Evolutionary conservation across 2,888 invertebrate genomes (phyloP).

Genomic region (Meandrusa payeni): DNA sequence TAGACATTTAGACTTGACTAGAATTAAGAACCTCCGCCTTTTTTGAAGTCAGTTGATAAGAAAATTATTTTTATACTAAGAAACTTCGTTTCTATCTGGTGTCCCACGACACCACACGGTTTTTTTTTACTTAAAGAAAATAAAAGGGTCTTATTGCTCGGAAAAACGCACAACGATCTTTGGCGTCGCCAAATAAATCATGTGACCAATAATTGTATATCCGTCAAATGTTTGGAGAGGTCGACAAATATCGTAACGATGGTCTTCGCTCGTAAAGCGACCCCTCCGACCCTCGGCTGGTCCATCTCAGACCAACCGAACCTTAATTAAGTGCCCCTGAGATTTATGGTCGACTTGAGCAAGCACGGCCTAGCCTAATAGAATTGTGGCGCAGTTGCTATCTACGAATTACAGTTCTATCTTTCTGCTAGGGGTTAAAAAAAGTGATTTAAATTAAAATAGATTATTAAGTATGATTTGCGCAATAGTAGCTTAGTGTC

Average conservation of each 20-base stretch:
- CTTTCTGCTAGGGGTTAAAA: no score
- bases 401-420: not conserved
- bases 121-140: no score
- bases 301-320: conserved; percentile 26
- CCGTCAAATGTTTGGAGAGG: conserved; percentile 57
- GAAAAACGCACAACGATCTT: conserved; percentile 15
- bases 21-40: no score
- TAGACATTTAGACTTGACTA: no score
- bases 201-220: conserved; percentile 40
- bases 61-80: no score
- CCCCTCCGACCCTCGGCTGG: conserved; percentile 32
- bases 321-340: conserved; percentile 47
- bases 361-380: conserved; percentile 30
- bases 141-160: no score
- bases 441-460: no score
- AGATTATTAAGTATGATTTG: no score
- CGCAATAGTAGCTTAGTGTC: no score
- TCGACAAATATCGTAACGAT: conserved; percentile 53
- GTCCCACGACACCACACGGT: no score
- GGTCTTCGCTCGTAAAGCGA: conserved; percentile 58
- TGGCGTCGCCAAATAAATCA: conserved; percentile 27
- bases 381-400: conserved; percentile 14
- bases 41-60: no score
- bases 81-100: no score
- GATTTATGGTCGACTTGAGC: conserved; percentile 47